A percentile compares a stretch with the other conserved stretches of the same genome.
Evolutionary conservation across 2,797 vertebrate species (phyloP).

Genomic region (Okamejei kenojei): DNA sequence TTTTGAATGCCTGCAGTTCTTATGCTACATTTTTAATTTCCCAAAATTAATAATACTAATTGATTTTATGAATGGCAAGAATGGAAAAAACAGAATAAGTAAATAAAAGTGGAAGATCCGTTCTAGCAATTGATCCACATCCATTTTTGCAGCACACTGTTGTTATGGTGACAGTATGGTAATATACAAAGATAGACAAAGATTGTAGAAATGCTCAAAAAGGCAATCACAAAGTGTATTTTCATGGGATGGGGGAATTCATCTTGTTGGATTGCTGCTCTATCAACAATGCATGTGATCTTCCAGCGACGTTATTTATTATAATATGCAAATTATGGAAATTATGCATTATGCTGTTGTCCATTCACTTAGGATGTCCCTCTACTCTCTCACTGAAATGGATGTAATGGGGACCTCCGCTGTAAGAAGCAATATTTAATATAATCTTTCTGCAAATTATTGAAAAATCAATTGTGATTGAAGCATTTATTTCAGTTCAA

Average conservation of each 20-base stretch:
- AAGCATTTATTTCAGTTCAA: neutral
- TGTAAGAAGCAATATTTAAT: neutral
- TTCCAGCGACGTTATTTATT: neutral
- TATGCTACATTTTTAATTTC: neutral
- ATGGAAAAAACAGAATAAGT: neutral
- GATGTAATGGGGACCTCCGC: neutral
- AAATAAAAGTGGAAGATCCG: neutral
- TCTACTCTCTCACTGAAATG: neutral
- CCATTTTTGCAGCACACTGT: neutral
- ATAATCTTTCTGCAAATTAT: neutral
- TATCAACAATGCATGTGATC: neutral
- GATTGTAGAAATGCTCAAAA: neutral
- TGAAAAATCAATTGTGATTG: neutral
- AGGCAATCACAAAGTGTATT: neutral
- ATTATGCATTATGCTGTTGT: too few relatives aligned
- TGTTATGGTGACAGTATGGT: neutral
- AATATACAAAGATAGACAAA: neutral
- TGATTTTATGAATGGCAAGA: neutral
- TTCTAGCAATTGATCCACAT: neutral
- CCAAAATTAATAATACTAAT: neutral
- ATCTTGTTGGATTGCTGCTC: neutral
- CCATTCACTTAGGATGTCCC: neutral
- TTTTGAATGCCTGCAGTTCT: neutral
- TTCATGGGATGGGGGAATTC: neutral
- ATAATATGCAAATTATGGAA: conserved; percentile 9